Percentiles rank a stretch among this genome's conserved stretches.
phyloP scores from a whole-genome alignment of 2,797 vertebrate species.

The Catamblyrhynchus diadema region DNA sequence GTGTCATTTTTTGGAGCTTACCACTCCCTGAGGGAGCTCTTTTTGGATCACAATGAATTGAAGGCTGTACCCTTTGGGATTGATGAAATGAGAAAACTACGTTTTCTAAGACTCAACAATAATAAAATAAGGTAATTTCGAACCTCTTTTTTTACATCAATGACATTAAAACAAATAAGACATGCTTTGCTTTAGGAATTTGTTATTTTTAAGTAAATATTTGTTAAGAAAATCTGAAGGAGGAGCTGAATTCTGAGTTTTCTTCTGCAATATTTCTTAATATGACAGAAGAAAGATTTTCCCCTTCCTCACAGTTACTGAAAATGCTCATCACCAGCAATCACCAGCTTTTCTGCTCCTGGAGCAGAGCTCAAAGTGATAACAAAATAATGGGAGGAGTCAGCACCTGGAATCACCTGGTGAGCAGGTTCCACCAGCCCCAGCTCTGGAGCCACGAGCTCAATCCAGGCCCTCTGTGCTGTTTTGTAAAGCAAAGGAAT shows the following conservation, averaged over 20 bases:
- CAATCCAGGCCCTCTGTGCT: neutral
- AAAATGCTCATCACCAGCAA: neutral
- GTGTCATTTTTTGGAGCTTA: conserved; percentile 91
- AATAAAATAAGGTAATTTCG: conserved; percentile 89
- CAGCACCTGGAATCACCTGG: neutral
- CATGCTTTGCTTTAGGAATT: neutral
- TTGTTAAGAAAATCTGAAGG: neutral
- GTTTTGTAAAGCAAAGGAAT: neutral
- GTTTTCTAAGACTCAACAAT: conserved; percentile 90
- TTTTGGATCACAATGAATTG: conserved; percentile 92
- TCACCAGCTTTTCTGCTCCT: neutral
- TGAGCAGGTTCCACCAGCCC: neutral
- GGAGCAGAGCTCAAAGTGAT: neutral
- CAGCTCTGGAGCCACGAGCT: too few relatives aligned
- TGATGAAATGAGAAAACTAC: conserved; percentile 88
- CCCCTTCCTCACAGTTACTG: neutral
- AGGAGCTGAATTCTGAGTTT: neutral
- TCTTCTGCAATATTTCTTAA: neutral
- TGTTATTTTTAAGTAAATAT: neutral
- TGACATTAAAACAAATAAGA: neutral
- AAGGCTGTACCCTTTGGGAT: conserved; percentile 85
- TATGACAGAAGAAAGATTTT: neutral
- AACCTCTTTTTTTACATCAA: neutral
- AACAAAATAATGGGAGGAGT: neutral
- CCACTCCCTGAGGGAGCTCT: conserved; percentile 89